Conservation (phyloP, 2,888 invertebrate species). For the Andrena chrysosceles region DNA sequence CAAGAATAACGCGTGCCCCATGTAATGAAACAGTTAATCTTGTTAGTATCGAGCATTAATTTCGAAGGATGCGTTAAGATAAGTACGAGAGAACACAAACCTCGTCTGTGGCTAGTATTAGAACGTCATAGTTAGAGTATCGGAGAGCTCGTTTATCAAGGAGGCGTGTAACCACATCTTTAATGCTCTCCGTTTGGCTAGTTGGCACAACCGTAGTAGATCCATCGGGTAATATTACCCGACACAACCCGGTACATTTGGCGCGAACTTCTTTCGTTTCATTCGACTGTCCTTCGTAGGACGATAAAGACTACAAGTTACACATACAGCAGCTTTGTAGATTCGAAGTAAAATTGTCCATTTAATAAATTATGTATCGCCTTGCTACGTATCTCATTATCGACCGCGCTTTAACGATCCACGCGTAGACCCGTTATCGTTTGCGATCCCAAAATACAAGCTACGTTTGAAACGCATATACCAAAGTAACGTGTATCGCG, state of each 20-base stretch:
- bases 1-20: background rate
- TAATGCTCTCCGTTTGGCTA: slow-evolving; percentile 90
- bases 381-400: slow-evolving; percentile 1
- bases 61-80: slow-evolving; percentile 46
- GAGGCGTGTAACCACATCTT: slow-evolving; percentile 91
- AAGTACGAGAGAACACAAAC: slow-evolving; percentile 78
- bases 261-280: slow-evolving; percentile 83
- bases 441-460: slow-evolving; percentile 33
- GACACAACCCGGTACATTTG: slow-evolving; percentile 87
- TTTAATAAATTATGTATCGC: slow-evolving; percentile 28
- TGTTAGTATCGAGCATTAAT: slow-evolving; percentile 47
- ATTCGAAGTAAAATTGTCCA: slow-evolving; percentile 37
- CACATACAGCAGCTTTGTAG: slow-evolving; percentile 61
- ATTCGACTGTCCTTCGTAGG: slow-evolving; percentile 83
- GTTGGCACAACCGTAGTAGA: slow-evolving; percentile 97
- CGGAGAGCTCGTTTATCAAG: slow-evolving; percentile 93
- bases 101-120: slow-evolving; percentile 86
- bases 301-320: slow-evolving; percentile 84
- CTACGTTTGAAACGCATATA: slow-evolving; percentile 25
- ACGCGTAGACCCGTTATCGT: slow-evolving; percentile 9
- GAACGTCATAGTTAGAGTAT: slow-evolving; percentile 94
- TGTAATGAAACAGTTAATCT: slow-evolving; percentile 18
- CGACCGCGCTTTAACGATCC: slow-evolving; percentile 9
- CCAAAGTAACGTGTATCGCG: slow-evolving; percentile 16
- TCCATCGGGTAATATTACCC: slow-evolving; percentile 95